These are phyloP conservation scores for Rhegmatorhina hoffmannsi DNA, from an alignment of 2,113 vertebrate genomes.

Conservation along the genomic window DNA sequence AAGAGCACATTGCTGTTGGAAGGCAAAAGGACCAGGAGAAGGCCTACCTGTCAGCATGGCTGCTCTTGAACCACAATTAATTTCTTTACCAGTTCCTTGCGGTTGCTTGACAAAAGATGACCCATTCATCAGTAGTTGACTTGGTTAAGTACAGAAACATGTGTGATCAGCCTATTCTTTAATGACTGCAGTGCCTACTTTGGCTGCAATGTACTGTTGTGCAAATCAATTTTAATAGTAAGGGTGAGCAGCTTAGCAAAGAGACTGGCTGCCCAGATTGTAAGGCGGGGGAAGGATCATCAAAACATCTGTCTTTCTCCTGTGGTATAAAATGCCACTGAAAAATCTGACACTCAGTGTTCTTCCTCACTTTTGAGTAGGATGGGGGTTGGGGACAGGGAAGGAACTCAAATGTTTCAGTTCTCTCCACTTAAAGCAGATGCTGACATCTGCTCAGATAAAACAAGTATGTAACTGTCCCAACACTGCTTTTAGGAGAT, in stretches of 20 bases:
- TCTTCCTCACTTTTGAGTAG: conserved; percentile 20
- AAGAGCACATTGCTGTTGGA: not conserved
- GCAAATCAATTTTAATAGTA: conserved; percentile 57
- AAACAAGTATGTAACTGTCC: conserved; percentile 42
- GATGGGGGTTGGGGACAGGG: not conserved
- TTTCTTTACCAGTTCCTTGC: conserved; percentile 28
- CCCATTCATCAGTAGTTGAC: conserved; percentile 29
- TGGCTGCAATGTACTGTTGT: conserved; percentile 32
- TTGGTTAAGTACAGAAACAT: conserved; percentile 30
- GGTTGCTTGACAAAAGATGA: conserved; percentile 32
- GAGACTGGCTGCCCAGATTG: conserved; percentile 37
- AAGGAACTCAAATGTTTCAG: conserved; percentile 19
- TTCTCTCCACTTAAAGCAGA: conserved; percentile 54
- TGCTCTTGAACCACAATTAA: not conserved
- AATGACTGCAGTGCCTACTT: conserved; percentile 26
- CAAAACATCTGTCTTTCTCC: conserved; percentile 52
- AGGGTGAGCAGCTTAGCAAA: conserved; percentile 38
- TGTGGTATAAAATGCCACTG: conserved; percentile 46
- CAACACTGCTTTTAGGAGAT: conserved; percentile 50
- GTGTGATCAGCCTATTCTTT: conserved; percentile 34
- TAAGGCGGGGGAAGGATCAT: not conserved
- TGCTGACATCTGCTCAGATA: conserved; percentile 68
- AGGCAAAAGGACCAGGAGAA: not conserved
- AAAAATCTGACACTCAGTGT: conserved; percentile 50
- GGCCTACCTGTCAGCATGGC: conserved; percentile 21